phyloP scores from a whole-genome alignment of 2,888 invertebrate genomes.

The Andrena hattorfiana region DNA sequence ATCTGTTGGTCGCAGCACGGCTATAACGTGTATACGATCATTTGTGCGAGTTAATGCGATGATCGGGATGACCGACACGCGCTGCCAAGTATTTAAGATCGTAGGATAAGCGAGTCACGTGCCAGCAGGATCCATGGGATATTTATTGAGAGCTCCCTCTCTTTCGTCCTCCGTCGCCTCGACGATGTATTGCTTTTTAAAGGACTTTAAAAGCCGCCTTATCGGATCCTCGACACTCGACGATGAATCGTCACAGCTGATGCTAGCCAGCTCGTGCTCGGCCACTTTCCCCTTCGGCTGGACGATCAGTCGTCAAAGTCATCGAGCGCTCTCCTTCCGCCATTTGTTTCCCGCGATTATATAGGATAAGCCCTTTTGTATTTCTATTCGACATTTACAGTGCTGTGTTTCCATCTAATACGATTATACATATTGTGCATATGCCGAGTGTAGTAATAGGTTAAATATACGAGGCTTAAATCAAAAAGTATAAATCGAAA shows the following conservation, averaged over 20 bases:
- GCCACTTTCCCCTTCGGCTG: slow-evolving; percentile 52
- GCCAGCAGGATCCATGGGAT: slow-evolving; percentile 76
- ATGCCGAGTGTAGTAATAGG: no score
- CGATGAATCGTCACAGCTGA: slow-evolving; percentile 57
- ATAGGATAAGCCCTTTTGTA: background rate
- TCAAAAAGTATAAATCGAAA: no score
- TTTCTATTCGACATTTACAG: background rate
- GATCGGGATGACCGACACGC: slow-evolving; percentile 78
- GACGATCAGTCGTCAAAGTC: slow-evolving; percentile 12
- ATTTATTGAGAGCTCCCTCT: slow-evolving; percentile 71
- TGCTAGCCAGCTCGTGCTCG: slow-evolving; percentile 35
- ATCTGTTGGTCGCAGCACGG: slow-evolving; percentile 24
- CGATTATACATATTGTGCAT: background rate
- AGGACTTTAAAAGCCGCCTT: slow-evolving; percentile 78
- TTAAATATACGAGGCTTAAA: no score
- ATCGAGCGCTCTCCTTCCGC: slow-evolving; percentile 34
- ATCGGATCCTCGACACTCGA: slow-evolving; percentile 70
- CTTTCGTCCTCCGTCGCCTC: slow-evolving; percentile 54
- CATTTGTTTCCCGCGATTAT: slow-evolving; percentile 17
- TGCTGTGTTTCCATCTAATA: background rate
- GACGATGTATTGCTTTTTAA: slow-evolving; percentile 82
- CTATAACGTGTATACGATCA: slow-evolving; percentile 61
- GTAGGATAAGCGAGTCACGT: slow-evolving; percentile 81
- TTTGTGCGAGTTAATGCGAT: slow-evolving; percentile 79
- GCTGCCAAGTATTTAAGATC: slow-evolving; percentile 82